A percentile compares a stretch with the other conserved stretches of the same genome.
Evolutionary conservation across 2,888 invertebrate genomes (phyloP).

Genomic region (Ernsta delagoae): DNA sequence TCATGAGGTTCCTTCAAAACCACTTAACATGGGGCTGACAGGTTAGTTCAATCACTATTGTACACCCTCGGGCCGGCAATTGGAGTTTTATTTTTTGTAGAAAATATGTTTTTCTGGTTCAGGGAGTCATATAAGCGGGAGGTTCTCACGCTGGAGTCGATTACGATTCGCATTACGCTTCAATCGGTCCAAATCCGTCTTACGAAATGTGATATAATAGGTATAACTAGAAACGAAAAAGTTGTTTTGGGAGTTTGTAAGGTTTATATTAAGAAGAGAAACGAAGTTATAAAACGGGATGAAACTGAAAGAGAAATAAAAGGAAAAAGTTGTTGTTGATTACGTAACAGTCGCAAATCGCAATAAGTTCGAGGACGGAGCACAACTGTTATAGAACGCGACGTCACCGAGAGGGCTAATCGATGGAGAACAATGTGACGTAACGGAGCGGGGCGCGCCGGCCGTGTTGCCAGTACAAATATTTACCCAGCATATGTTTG

Average conservation of each 20-base stretch:
- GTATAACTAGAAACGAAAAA: not conserved
- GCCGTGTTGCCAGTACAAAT: conserved; percentile 70
- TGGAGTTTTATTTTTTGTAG: conserved; percentile 73
- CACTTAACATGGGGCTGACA: conserved; percentile 85
- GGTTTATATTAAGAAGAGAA: conserved; percentile 16
- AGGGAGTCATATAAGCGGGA: conserved; percentile 62
- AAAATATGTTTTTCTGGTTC: conserved; percentile 65
- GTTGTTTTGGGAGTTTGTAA: conserved; percentile 8
- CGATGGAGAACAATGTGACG: conserved; percentile 82
- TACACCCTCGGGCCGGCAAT: conserved; percentile 75
- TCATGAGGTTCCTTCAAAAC: conserved; percentile 75
- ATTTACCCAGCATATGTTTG: conserved; percentile 82
- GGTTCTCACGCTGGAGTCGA: conserved; percentile 71
- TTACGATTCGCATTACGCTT: conserved; percentile 38
- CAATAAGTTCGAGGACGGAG: conserved; percentile 48
- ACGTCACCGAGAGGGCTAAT: conserved; percentile 73
- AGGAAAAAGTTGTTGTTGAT: conserved; percentile 25
- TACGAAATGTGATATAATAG: conserved; percentile 21
- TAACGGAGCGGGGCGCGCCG: conserved; percentile 60
- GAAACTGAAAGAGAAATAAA: conserved; percentile 41
- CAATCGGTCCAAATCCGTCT: conserved; percentile 12
- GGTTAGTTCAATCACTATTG: conserved; percentile 84
- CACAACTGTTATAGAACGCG: conserved; percentile 62
- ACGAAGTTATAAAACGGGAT: conserved; percentile 40
- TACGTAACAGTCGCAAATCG: conserved; percentile 39